These are phyloP conservation scores for Amphiduros pacificus DNA, from an alignment of 2,888 invertebrate genomes.

Conservation along the genomic window DNA sequence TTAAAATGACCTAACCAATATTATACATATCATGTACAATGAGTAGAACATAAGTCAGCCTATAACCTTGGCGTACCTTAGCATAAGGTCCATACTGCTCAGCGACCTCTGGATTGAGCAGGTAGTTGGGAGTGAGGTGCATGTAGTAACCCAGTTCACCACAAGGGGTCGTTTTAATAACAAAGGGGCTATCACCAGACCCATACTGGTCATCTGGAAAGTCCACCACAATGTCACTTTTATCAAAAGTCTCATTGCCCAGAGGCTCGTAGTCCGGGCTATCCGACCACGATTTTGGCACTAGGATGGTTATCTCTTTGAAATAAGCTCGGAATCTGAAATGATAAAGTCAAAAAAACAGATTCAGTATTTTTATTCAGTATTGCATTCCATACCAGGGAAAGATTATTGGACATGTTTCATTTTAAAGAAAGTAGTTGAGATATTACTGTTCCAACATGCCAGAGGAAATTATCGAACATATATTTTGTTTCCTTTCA, in stretches of 20 bases:
- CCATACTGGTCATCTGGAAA: slow-evolving; percentile 51
- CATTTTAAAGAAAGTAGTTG: too few species aligned
- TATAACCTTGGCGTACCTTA: slow-evolving; percentile 5
- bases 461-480: too few species aligned
- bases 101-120: slow-evolving; percentile 29
- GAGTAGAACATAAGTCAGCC: too few species aligned
- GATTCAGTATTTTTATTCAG: too few species aligned
- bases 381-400: too few species aligned
- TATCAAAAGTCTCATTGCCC: slow-evolving; percentile 29
- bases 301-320: slow-evolving; percentile 66
- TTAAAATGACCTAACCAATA: too few species aligned
- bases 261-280: slow-evolving; percentile 16
- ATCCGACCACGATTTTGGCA: slow-evolving; percentile 66
- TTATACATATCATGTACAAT: too few species aligned
- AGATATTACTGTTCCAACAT: too few species aligned
- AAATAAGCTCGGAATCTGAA: slow-evolving; percentile 55
- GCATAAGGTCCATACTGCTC: neutral
- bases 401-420: too few species aligned
- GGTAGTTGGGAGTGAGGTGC: slow-evolving; percentile 38
- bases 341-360: too few species aligned
- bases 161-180: slow-evolving; percentile 39
- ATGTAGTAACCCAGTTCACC: slow-evolving; percentile 42
- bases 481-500: too few species aligned
- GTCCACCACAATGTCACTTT: slow-evolving; percentile 64
- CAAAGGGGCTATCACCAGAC: slow-evolving; percentile 28